A percentile compares a stretch with the other conserved stretches of the same genome.
Evolutionary conservation across 2,113 vertebrate species (phyloP).

Genomic region (Colistium nudipinnis): DNA sequence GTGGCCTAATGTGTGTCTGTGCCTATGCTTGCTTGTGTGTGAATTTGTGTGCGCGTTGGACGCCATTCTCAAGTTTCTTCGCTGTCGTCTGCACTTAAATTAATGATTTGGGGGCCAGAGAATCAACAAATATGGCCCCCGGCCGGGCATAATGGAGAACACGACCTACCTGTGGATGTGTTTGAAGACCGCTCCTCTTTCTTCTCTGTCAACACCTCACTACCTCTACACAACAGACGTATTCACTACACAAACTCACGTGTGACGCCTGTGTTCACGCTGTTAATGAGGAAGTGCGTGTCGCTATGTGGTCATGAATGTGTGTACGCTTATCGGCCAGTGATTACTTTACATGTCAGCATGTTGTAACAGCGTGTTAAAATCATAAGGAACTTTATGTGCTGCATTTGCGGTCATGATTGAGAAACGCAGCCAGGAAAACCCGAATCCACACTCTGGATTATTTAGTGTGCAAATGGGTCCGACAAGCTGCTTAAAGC

Average conservation of each 20-base stretch:
- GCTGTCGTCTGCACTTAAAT: slow-evolving; percentile 75
- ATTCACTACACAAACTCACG: slow-evolving; percentile 71
- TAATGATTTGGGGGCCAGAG: slow-evolving; percentile 79
- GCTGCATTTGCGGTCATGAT: slow-evolving; percentile 26
- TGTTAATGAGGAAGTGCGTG: slow-evolving; percentile 62
- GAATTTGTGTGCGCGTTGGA: slow-evolving; percentile 35
- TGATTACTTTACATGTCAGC: slow-evolving; percentile 67
- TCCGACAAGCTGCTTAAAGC: slow-evolving; percentile 45
- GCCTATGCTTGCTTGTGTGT: slow-evolving; percentile 17
- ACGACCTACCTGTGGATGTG: slow-evolving; percentile 69
- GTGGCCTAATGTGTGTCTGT: slow-evolving; percentile 31
- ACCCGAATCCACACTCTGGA: slow-evolving; percentile 6
- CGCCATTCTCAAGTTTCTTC: slow-evolving; percentile 74
- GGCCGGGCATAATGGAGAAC: slow-evolving; percentile 72
- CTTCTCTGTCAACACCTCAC: slow-evolving; percentile 79
- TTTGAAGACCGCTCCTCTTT: slow-evolving; percentile 76
- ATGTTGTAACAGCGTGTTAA: slow-evolving; percentile 57
- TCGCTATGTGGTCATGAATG: slow-evolving; percentile 41
- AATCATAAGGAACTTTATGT: slow-evolving; percentile 44
- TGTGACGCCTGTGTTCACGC: slow-evolving; percentile 41
- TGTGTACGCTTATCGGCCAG: slow-evolving; percentile 54
- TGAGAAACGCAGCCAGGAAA: slow-evolving; percentile 29
- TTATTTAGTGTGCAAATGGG: slow-evolving; percentile 42
- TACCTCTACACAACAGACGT: slow-evolving; percentile 70
- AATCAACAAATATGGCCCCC: slow-evolving; percentile 80